Base-by-base conservation (phyloP, 92 coral and sea anemone genomes). In the Pocillopora meandrina region DNA sequence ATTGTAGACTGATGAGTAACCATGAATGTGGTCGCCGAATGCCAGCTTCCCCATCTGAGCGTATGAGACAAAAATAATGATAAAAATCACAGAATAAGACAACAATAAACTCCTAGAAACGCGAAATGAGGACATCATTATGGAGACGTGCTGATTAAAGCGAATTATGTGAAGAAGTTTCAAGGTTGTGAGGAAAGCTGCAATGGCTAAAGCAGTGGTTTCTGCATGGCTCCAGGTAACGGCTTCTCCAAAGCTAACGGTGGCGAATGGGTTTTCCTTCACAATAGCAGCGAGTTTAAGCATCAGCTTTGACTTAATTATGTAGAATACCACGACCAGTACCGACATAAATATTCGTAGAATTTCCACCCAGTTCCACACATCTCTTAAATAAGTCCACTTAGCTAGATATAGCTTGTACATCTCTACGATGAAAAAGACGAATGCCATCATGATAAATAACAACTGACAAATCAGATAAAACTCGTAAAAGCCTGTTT, bases 281-380 rank as follows among this genome's bases (percentile, higher is more conserved):
- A 94, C 69, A n/a, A 82, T 78, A 49, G 82, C 47, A 55, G 91
- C 93, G 31, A 89, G 87, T 1, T 83, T 85, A 55, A 94, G 71
- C 60, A 94, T 81, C 62, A 70, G 75, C 61, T 90, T 92, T 16
- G 95, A 94, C 68, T 94, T 94, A 5, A 92, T 31, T 33, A 94
- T 70, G 75, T 90, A 88, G 78, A 87, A 90, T 11, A 85, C 77
- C n/a, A 94, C 90, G 26, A 93, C 95, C 2, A 77, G 23, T 21
- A 79, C 21, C 2, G 95, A 91, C 2, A 86, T 55, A 33, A 68
- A 15, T 33, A 92, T 76, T 76, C 92, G 95, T 0, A 92, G 34
- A 68, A 94, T 66, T 72, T 94, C 98, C 19, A 94, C 58, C 95
- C 90, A 94, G 35, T 94, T 94, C 98, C 98, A 94, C 6, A 67